Base-by-base conservation (phyloP, 1,140 invertebrate genomes). In the Myzus persicae region DNA sequence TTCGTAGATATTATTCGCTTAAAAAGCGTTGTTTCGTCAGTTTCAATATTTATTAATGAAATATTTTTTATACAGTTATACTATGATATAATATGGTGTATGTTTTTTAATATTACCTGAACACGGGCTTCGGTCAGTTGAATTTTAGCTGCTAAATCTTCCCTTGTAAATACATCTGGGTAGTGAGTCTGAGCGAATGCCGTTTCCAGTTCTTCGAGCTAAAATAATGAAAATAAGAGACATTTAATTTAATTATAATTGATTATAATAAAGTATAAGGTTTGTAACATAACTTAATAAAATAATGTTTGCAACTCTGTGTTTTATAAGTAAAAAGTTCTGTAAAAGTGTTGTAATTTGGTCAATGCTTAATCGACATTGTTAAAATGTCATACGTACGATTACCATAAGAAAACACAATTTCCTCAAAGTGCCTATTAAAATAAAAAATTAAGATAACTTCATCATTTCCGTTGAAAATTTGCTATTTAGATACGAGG, bases 171-270 rank as follows among this genome's bases (percentile, higher is more conserved):
- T 91, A 99, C 98, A 95, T 99, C 99, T 18, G 99, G 99, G 95
- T 99, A 99, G 95, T 99, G 99, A 42, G 99, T 99, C 95, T 99
- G 98, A 93, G 98, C 97, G 95, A 99, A 99, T 88, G 99, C 99
- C 94, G 98, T 99, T 96, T 99, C 99, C 94, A 99, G 95, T 95
- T 99, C 99, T 95, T 99, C 99, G 94, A 99, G 95, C 97, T 98
- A 96, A 38, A 95, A 95, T 87, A 92, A 93, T 94, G 93, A 94
- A 90, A 94, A 48, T n/a, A n/a, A 67, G 5, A 76, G 18, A 76
- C 26, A 5, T 76, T 76, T 76, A 76, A n/a, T n/a, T 76, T n/a
- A n/a, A 59, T 31, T 11, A 59, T 76, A n/a, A 76, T 76, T 76
- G 14, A 6, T n/a, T 76, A n/a, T 67, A 67, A 67, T 4, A 67